Percentiles rank a stretch among this genome's conserved stretches.
Evolutionary conservation across 2,797 vertebrate species (phyloP).

Genomic region (Discoglossus pictus): DNA sequence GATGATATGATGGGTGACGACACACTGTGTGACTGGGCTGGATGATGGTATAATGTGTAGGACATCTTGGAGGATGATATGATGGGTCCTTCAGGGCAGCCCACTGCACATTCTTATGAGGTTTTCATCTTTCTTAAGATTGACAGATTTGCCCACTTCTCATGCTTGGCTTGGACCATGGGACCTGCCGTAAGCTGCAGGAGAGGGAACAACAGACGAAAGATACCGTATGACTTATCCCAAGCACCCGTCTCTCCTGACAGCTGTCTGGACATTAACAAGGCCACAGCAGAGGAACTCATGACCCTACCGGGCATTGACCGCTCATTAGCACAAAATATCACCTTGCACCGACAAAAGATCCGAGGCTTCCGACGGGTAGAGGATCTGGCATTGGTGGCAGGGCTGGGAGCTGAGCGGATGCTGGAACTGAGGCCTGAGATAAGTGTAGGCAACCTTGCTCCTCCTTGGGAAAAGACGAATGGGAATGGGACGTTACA

Average conservation of each 20-base stretch:
- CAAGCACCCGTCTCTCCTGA: background rate
- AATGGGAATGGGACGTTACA: constrained; percentile 1
- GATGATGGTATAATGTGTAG: too few species aligned
- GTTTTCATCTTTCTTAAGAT: too few species aligned
- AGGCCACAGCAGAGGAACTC: constrained; percentile 49
- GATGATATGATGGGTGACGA: too few species aligned
- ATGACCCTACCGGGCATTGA: constrained; percentile 51
- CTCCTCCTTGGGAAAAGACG: background rate
- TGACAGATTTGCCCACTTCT: too few species aligned
- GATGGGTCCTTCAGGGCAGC: too few species aligned
- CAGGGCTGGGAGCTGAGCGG: constrained; percentile 42
- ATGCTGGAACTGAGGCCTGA: constrained; percentile 46
- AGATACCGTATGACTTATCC: background rate
- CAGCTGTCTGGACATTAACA: constrained; percentile 40
- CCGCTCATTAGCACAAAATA: constrained; percentile 39
- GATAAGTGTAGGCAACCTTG: constrained; percentile 24
- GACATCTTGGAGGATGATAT: too few species aligned
- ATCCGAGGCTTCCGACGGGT: constrained; percentile 49
- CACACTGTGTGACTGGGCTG: too few species aligned
- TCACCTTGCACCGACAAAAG: constrained; percentile 37
- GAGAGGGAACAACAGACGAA: background rate
- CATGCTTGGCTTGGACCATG: constrained; percentile 10
- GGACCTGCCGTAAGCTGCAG: constrained; percentile 36
- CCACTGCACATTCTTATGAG: too few species aligned
- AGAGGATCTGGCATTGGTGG: constrained; percentile 48